phyloP scores from a whole-genome alignment of 2,888 invertebrate species.

The Rhagonycha fulva region DNA sequence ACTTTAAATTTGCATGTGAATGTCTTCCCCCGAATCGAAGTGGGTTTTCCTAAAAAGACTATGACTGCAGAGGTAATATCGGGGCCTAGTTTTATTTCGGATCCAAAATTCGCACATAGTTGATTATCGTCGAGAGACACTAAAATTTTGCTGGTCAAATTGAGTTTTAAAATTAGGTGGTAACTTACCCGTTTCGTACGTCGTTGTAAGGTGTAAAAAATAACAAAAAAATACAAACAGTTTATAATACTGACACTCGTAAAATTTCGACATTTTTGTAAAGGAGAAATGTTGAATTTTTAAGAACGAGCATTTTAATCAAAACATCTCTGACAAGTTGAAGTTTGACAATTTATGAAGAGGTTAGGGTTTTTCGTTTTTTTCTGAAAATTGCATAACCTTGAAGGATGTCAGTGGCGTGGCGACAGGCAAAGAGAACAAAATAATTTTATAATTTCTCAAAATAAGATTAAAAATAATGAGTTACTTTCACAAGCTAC shows the following conservation, averaged over 20 bases:
- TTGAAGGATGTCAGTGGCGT: background rate
- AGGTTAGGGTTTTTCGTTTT: background rate
- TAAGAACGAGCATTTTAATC: background rate
- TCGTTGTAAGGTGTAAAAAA: background rate
- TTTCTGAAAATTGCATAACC: background rate
- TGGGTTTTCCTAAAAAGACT: conserved; percentile 42
- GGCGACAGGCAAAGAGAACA: too few relatives aligned
- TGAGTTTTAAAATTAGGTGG: background rate
- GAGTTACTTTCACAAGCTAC: too few relatives aligned
- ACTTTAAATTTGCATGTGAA: conserved; percentile 50
- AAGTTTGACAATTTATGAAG: background rate
- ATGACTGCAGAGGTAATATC: conserved; percentile 42
- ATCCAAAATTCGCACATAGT: conserved; percentile 35
- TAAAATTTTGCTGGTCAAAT: conserved; percentile 20
- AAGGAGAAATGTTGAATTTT: background rate
- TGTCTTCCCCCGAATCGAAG: conserved; percentile 40
- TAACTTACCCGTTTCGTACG: conserved; percentile 6
- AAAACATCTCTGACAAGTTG: background rate
- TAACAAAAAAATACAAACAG: background rate
- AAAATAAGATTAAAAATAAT: too few relatives aligned
- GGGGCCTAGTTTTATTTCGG: conserved; percentile 38
- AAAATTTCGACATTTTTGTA: conserved; percentile 1
- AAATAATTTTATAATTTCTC: too few relatives aligned
- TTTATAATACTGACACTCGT: background rate
- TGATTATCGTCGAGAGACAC: conserved; percentile 29